Base-by-base conservation (phyloP, 2,797 vertebrate genomes). In the Petrocephalus schoutedeni region DNA sequence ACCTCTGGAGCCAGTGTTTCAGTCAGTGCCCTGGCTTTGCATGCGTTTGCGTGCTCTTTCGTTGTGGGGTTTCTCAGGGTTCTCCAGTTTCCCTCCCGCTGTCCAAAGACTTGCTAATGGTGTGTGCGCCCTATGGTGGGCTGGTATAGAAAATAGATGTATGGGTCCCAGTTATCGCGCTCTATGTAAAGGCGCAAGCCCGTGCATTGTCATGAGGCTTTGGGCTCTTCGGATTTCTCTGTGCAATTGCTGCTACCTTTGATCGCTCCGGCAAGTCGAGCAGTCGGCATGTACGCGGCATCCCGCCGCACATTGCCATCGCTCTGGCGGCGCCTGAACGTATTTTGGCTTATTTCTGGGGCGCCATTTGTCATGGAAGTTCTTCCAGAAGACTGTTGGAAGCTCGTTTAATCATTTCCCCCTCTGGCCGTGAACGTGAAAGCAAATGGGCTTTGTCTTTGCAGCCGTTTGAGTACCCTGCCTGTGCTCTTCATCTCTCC, bases 161-260 rank as follows among this genome's bases (percentile, higher is more conserved):
- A 71, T 71, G 28, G 64, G 64, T 36, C 64, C 12, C 28, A 71
- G 64, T 71, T 36, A 71, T 71, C 28, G 2, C 64, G 5, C 32
- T 36, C 28, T 36, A 28, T 89, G 67, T 91, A 88, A 92, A 94
- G 93, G 94, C 93, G 92, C 93, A 94, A 93, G 92, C 90, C 88
- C 92, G 91, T 91, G 91, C 57, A 85, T 93, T 94, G n/a, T 94
- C 94, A 95, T 92, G 90, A 93, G 45, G 90, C 53, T 92, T 94
- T 93, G 94, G 94, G 94, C 94, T 92, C 93, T 93, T 94, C 93
- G 95, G 95, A 95, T 95, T 95, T 94, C 92, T 91, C 95, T 94
- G 92, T 93, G 93, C 92, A 93, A 94, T 93, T 90, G 91, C 85
- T 83, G 87, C 92, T 94, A 94, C 94, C 91, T 90, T 90, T 49